A percentile compares a stretch with the other conserved stretches of the same genome.
Evolutionary conservation across 2,797 vertebrate genomes (phyloP).

Genomic region (Crenichthys baileyi): DNA sequence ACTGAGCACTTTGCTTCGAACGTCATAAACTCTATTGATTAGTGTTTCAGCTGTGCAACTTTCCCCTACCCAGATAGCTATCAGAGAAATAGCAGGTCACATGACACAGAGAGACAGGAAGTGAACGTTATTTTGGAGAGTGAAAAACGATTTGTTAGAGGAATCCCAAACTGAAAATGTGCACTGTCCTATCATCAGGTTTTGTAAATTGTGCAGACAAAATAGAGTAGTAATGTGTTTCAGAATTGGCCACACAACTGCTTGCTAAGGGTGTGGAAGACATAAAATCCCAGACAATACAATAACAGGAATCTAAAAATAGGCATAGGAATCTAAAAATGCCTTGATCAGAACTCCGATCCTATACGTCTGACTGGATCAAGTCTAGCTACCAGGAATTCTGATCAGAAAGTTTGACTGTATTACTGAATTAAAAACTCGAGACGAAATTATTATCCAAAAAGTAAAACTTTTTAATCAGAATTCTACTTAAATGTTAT

Average conservation of each 20-base stretch:
- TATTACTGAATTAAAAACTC: not conserved
- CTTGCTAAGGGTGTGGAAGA: not conserved
- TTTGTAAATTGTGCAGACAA: not conserved
- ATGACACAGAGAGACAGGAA: not conserved
- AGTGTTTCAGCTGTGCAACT: not conserved
- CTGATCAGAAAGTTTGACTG: not conserved
- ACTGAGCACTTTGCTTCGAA: not conserved
- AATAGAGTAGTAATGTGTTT: not conserved
- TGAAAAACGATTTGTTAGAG: not conserved
- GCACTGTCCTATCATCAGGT: not conserved
- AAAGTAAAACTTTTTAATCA: not conserved
- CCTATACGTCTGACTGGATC: not conserved
- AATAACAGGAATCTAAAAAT: not conserved
- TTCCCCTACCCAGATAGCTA: not conserved
- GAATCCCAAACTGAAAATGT: not conserved
- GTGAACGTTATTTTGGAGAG: not conserved
- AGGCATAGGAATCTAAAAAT: not conserved
- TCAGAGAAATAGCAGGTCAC: not conserved
- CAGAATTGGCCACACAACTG: no score
- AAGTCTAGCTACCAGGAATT: not conserved
- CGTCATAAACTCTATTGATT: not conserved
- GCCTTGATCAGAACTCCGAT: not conserved
- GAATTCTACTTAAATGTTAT: not conserved
- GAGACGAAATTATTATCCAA: not conserved
- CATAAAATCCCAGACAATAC: not conserved